Conservation (phyloP, 2,113 vertebrate species). For the Copsychus sechellarum region DNA sequence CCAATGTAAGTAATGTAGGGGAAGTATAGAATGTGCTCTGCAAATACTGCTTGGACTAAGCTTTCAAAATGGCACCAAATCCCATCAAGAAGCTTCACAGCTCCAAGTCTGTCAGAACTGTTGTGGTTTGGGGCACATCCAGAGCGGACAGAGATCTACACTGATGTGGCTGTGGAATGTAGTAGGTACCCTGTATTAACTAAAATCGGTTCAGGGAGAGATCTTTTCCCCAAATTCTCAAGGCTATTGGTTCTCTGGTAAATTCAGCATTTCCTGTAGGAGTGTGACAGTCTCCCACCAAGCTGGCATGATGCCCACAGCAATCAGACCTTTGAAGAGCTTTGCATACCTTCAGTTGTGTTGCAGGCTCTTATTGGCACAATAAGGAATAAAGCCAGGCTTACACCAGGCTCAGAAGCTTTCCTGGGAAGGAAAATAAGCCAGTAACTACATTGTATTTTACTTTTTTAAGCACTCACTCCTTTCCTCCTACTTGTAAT, state of each 20-base stretch:
- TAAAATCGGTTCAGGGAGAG: neutral
- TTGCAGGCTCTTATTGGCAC: neutral
- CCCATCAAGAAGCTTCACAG: neutral
- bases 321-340: neutral
- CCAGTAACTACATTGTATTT: neutral
- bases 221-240: neutral
- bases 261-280: fast-evolving
- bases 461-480: neutral
- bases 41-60: neutral
- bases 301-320: neutral
- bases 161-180: fast-evolving
- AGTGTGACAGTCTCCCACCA: neutral
- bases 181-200: neutral
- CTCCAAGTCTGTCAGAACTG: neutral
- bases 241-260: neutral
- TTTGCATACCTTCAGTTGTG: neutral
- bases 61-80: neutral
- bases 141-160: neutral
- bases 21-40: neutral
- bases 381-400: neutral
- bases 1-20: neutral
- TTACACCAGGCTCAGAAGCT: neutral
- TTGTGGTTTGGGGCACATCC: neutral
- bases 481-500: neutral
- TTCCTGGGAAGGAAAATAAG: neutral